These are phyloP conservation scores for Dynastes hyllus DNA, from an alignment of 2,888 invertebrate genomes.

Conservation along the genomic window DNA sequence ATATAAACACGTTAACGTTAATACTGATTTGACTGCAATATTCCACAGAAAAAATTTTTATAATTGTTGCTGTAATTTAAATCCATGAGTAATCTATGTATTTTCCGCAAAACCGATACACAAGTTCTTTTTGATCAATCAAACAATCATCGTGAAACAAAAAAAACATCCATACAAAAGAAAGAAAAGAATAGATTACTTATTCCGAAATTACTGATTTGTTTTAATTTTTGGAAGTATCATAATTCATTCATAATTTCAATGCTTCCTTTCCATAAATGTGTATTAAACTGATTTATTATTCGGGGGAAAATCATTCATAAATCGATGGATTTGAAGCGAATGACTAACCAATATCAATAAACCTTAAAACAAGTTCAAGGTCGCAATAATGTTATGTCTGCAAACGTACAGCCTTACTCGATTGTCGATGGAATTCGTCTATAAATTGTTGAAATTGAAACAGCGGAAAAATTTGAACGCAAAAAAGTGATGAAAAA, in stretches of 20 bases:
- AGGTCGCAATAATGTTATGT: constrained; percentile 33
- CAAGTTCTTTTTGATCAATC: too few relatives aligned
- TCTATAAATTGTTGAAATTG: constrained; percentile 15
- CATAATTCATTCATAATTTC: neutral
- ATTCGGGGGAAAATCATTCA: constrained; percentile 7
- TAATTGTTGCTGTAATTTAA: too few relatives aligned
- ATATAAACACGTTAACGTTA: too few relatives aligned
- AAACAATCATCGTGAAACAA: too few relatives aligned
- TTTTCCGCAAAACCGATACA: too few relatives aligned
- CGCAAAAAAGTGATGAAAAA: neutral
- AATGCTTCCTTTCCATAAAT: neutral
- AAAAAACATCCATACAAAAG: too few relatives aligned
- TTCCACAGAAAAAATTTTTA: too few relatives aligned
- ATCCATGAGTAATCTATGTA: too few relatives aligned
- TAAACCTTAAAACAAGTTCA: constrained; percentile 26
- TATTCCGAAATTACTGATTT: too few relatives aligned
- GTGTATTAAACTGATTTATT: neutral
- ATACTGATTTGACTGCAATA: too few relatives aligned
- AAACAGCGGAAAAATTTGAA: constrained; percentile 8
- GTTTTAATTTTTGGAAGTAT: too few relatives aligned
- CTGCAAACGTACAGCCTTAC: constrained; percentile 14
- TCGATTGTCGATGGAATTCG: constrained; percentile 1
- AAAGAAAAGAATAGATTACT: too few relatives aligned
- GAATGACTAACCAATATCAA: constrained; percentile 24
- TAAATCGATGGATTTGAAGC: neutral